Evolutionary conservation across 2,888 invertebrate genomes (phyloP), one percentile per base, ranked within the genome.

Genomic region (Conistra vaccinii): DNA sequence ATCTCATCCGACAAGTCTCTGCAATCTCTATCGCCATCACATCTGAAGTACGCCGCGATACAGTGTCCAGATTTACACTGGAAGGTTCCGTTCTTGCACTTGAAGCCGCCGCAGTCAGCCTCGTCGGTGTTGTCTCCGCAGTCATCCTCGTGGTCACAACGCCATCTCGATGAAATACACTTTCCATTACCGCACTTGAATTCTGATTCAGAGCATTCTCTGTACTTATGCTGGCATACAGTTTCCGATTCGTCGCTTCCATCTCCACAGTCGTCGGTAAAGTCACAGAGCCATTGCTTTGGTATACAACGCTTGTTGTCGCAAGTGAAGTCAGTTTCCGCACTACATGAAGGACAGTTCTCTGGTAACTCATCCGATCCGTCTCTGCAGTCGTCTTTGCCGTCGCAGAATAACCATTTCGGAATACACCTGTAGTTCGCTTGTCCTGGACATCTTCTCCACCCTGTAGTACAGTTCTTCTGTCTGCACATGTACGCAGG

Each of bases 401-500:
- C 99, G 92, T 99, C 99, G 92, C 99, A 99, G 97, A 99, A 99
- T 82, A 99, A 96, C 99, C 99, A 99, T 94, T 99, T 98, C 0
- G 99, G 99, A 89, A 99, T 99, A 93, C 99, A 99, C 42, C 99
- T 97, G 93, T 99, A 99, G 95, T 99, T 99, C 1, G 98, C 97
- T 86, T 98, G 98, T 1, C 99, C 98, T 0, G 99, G 99, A 94
- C 99, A 99, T 29, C 99, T 97, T 90, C 98, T 98, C 99, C 99
- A 99, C 0, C 99, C 99, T 0, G 98, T 98, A 0, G 99, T 99
- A 91, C 99, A 99, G 92, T 99, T 99, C 88, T 97, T 97, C 90
- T 99, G 98, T 6, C 99, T 97, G 91, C 99, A 99, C 97, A 98
- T 98, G 91, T 98, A 98, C 0, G 99, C 98, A 0, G 99, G 99